Evolutionary conservation across 2,797 vertebrate species (phyloP), one percentile per base, ranked within the genome.

Genomic region (Xyrichtys novacula): DNA sequence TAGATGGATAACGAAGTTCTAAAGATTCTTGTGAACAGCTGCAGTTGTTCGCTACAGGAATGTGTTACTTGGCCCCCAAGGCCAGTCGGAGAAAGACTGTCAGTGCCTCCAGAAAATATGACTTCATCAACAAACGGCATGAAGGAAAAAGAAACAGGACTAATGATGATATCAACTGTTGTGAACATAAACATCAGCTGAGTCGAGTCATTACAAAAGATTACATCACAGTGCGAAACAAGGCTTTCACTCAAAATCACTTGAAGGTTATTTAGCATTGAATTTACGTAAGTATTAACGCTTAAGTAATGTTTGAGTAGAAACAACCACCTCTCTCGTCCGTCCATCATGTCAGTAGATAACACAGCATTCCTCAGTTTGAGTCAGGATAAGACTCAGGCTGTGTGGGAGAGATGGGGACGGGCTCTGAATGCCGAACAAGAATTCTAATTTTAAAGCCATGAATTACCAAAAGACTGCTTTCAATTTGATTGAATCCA

Each of bases 401-500:
- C 72, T 85, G 80, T 87, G 78, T 65, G 65, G 64, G 65, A 61
- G 59, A 74, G 59, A 73, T 44, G 54, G 72, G 74, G 76, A 77
- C 52, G 28, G 38, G 56, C 71, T 74, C 82, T 85, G 88, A 86
- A 90, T 86, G 70, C 85, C 85, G 65, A 88, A 87, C 80, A 83
- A 82, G 76, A 88, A 85, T 87, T 90, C 84, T 74, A 89, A 90
- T 90, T 90, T 89, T 85, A 90, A 89, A 90, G 89, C 80, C 89
- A 84, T 84, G 85, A 90, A 90, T 91, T 88, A 84, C 86, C 85
- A 88, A 91, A 88, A 90, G 86, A 69, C 86, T 83, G 86, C 91
- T 91, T 92, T 89, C 88, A 91, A 88, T 87, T 81, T 89, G 86
- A 90, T 90, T 89, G 88, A 90, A 86, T 90, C 83, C 79, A 83